phyloP scores from a whole-genome alignment of 2,113 vertebrate genomes.

The Hydrochoerus hydrochaeris region DNA sequence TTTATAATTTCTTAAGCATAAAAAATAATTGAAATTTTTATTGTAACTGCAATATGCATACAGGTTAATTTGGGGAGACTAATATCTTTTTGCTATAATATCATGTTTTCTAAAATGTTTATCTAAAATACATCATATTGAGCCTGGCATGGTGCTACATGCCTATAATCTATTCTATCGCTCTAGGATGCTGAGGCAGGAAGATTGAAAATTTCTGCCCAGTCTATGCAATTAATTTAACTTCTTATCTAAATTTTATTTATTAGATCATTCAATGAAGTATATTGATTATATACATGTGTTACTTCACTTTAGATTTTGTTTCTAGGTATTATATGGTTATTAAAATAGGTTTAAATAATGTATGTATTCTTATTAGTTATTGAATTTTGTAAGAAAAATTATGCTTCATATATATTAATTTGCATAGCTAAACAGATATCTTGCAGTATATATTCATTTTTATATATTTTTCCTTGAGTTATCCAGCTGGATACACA shows the following conservation, averaged over 20 bases:
- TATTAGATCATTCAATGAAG: not conserved
- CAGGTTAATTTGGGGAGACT: not conserved
- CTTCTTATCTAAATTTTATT: not conserved
- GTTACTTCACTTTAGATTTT: not conserved
- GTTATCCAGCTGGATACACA: not conserved
- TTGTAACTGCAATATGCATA: not conserved
- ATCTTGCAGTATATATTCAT: not conserved
- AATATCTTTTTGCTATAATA: not conserved
- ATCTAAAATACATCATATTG: not conserved
- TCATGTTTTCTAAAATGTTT: not conserved
- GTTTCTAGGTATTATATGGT: not conserved
- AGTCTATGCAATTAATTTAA: not conserved
- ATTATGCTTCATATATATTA: not conserved
- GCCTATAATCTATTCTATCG: not conserved
- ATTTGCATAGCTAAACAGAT: not conserved
- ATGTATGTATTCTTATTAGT: not conserved
- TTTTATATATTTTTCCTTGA: not conserved
- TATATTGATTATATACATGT: not conserved
- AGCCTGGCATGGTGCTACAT: not conserved
- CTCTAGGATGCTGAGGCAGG: not conserved
- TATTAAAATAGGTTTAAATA: not conserved
- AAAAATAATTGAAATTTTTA: not conserved
- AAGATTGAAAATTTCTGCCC: not conserved
- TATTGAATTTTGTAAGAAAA: slow-evolving; percentile 4
- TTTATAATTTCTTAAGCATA: not conserved